Evolutionary conservation across 1,140 invertebrate genomes (phyloP), one percentile per base, ranked within the genome.

Genomic region (Drosophila tristis): DNA sequence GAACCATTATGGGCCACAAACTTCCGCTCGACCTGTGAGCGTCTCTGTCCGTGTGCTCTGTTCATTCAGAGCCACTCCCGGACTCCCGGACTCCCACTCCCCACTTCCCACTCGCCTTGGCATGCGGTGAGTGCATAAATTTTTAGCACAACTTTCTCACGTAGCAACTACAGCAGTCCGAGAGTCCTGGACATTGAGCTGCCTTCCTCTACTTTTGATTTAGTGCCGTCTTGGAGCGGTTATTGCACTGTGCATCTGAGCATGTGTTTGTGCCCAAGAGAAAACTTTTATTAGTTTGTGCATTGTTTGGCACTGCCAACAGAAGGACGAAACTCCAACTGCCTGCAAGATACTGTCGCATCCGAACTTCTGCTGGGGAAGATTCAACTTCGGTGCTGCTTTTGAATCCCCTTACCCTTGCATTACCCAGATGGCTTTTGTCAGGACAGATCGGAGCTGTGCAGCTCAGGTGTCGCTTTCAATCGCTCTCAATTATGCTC

Each of bases 1-100:
- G 74, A 81, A 65, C 78, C 82, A 87, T 86, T 78, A 82, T 81
- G 74, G 77, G 74, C 73, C 68, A 86, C 64, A 26, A 75, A 86
- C 81, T 85, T 85, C 81, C 81, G 81, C 44, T 60, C 43, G 57
- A 80, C 78, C 61, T 67, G 63, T 29, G 39, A 29, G 51, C 53
- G 35, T 47, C 59, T 35, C 7, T 31, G 16, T 2, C 26, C 23
- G 31, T 13, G 4, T 35, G 31, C 9, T 35, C 31, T 35, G 31
- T 11, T 9, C 9, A 9, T 2, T 35, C 9, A 11, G 9, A 11
- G 31, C 31, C 31, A 35, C 31, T 35, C 31, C 8, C 16, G 45
- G 29, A 31, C 43, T n/a, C 15, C 7, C 50, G 23, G 23, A 25
- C 23, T 25, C 43, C 50, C 15, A 25, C 44, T 59, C 48, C 7